Percentiles rank a stretch among this genome's conserved stretches.
Evolutionary conservation across 2,888 invertebrate species (phyloP).

Genomic region (Pedicia rivosa): DNA sequence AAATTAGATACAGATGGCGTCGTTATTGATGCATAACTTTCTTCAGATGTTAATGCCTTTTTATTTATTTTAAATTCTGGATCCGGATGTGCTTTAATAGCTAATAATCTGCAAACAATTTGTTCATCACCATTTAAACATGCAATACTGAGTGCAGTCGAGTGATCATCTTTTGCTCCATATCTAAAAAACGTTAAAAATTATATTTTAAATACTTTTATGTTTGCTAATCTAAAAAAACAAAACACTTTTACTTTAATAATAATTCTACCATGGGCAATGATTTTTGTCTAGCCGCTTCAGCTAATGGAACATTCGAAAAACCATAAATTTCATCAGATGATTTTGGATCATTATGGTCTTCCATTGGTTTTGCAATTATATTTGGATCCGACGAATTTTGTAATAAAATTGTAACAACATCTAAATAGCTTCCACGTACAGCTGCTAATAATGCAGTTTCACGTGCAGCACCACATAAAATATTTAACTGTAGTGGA

Average conservation of each 20-base stretch:
- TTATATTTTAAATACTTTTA: neutral
- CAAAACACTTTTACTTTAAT: conserved; percentile 18
- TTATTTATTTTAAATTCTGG: conserved; percentile 88
- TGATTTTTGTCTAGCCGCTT: conserved; percentile 29
- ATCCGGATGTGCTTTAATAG: conserved; percentile 78
- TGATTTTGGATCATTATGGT: conserved; percentile 27
- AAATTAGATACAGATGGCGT: conserved; percentile 41
- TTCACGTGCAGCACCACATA: conserved; percentile 61
- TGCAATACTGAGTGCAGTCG: conserved; percentile 63
- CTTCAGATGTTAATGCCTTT: conserved; percentile 46
- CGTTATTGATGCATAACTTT: conserved; percentile 26
- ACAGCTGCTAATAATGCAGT: conserved; percentile 73
- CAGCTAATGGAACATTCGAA: conserved; percentile 28
- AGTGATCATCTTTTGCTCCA: conserved; percentile 78
- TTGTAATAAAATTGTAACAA: conserved; percentile 50
- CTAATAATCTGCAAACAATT: conserved; percentile 64
- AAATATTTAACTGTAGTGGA: conserved; percentile 56
- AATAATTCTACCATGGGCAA: conserved; percentile 27
- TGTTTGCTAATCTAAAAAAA: conserved; percentile 5
- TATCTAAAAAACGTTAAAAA: conserved; percentile 23
- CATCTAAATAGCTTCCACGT: conserved; percentile 55
- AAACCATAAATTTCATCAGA: conserved; percentile 29
- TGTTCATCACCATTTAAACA: conserved; percentile 56
- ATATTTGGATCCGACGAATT: conserved; percentile 74
- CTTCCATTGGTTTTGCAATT: conserved; percentile 32